A percentile compares a stretch with the other conserved stretches of the same genome.
These are phyloP conservation scores for Limnephilus lunatus DNA, from an alignment of 2,888 invertebrate species.

Conservation along the genomic window DNA sequence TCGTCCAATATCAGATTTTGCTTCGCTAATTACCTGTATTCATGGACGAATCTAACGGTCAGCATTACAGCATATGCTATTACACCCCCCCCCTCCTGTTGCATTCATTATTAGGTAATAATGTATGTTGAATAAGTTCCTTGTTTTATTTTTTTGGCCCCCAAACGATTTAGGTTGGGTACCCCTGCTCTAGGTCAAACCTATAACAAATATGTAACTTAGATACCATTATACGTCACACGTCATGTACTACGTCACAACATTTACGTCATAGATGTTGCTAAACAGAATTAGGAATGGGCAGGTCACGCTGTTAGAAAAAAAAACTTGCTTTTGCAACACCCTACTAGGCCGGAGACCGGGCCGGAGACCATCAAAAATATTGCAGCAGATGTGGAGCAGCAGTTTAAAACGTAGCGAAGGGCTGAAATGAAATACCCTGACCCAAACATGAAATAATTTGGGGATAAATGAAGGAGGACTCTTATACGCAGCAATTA, in stretches of 20 bases:
- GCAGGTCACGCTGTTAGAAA: neutral
- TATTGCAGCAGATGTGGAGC: neutral
- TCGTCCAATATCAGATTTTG: too few species aligned
- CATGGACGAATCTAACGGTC: too few species aligned
- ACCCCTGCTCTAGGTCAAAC: neutral
- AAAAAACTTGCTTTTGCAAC: neutral
- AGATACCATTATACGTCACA: neutral
- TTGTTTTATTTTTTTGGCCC: too few species aligned
- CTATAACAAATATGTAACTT: neutral
- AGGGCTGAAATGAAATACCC: neutral
- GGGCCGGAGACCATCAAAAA: neutral
- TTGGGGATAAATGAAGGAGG: too few species aligned
- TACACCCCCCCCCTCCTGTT: too few species aligned
- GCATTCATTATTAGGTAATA: too few species aligned
- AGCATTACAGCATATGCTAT: too few species aligned
- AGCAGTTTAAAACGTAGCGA: neutral
- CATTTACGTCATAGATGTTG: neutral
- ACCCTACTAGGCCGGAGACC: neutral
- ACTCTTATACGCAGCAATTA: too few species aligned
- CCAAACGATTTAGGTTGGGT: too few species aligned
- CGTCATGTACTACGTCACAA: neutral
- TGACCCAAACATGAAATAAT: too few species aligned
- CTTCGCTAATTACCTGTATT: too few species aligned
- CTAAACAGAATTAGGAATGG: neutral
- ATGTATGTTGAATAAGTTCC: too few species aligned